Base-by-base conservation (phyloP, 2,888 invertebrate genomes). In the Unio pictorum region DNA sequence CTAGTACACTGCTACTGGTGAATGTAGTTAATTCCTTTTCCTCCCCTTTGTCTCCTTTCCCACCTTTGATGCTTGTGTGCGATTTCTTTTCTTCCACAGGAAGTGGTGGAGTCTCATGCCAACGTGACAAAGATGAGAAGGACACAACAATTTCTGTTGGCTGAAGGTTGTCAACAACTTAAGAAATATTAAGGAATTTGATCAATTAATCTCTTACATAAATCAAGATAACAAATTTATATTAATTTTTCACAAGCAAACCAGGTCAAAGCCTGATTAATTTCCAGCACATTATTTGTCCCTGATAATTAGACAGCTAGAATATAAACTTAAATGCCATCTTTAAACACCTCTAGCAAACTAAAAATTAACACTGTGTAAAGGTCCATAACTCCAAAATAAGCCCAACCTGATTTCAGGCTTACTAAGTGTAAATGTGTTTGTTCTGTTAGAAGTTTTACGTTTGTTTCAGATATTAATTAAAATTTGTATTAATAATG, bases 101-200 rank as follows among this genome's bases (percentile, higher is more conserved):
- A 0, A 78, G 68, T 1, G 81, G 81, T 28, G 86, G 83, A 8
- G 85, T 82, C 30, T 90, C 89, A 62, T 84, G 84, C 89, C 90
- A 90, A 30, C 87, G 83, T 5, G 87, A 86, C 72, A 90, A 72
- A 4, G 87, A 84, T 0, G 89, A 87, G 73, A 85, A 88, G 11
- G 86, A 86, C 20, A 90, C 84, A 23, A 90, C 86, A 28, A 90
- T 85, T 71, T 90, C 89, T 55, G 87, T 90, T 8, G 88, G 85
- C 71, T 86, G 83, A 69, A 89, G 78, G 71, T 82, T 89, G 80
- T 90, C 90, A 62, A 89, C 89, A 80, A 89, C 89, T 89, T 57
- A 15, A 20, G 23, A 18, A 63, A 20, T 17, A 81, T 82, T 71
- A 84, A 84, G 81, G 79, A 75, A 67, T 28, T 28, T 26, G 1